Percentiles rank a stretch among this genome's conserved stretches.
Evolutionary conservation across 2,888 invertebrate genomes (phyloP).

Genomic region (Nudaria mundana): DNA sequence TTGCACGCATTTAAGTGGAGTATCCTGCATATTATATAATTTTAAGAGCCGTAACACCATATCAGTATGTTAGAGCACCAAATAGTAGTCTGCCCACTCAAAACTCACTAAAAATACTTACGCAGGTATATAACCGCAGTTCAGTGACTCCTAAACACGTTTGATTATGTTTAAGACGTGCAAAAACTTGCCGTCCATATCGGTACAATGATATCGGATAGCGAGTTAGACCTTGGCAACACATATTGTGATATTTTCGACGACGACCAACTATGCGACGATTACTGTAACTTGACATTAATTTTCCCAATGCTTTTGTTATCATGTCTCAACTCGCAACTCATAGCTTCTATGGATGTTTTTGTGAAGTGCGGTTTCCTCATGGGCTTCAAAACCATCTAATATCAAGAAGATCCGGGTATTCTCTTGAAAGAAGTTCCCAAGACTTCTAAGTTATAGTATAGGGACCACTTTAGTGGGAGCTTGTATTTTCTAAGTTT

Average conservation of each 20-base stretch:
- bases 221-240: conserved; percentile 4
- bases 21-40: background rate
- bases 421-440: too few relatives aligned
- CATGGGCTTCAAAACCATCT: too few relatives aligned
- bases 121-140: conserved; percentile 10
- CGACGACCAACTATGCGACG: too few relatives aligned
- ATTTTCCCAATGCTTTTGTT: conserved; percentile 2
- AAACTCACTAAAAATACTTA: conserved; percentile 2
- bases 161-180: conserved; percentile 8
- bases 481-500: too few relatives aligned
- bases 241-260: conserved; percentile 5
- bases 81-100: background rate
- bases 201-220: conserved; percentile 1
- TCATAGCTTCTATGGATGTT: too few relatives aligned
- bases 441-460: too few relatives aligned
- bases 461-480: too few relatives aligned
- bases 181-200: conserved; percentile 4
- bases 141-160: conserved; percentile 16
- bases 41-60: background rate
- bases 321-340: too few relatives aligned
- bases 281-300: conserved; percentile 6
- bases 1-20: too few relatives aligned
- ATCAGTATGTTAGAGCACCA: background rate
- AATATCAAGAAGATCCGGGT: too few relatives aligned
- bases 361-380: too few relatives aligned